Conservation (phyloP, 2,113 vertebrate species). For the Semicossyphus pulcher region DNA sequence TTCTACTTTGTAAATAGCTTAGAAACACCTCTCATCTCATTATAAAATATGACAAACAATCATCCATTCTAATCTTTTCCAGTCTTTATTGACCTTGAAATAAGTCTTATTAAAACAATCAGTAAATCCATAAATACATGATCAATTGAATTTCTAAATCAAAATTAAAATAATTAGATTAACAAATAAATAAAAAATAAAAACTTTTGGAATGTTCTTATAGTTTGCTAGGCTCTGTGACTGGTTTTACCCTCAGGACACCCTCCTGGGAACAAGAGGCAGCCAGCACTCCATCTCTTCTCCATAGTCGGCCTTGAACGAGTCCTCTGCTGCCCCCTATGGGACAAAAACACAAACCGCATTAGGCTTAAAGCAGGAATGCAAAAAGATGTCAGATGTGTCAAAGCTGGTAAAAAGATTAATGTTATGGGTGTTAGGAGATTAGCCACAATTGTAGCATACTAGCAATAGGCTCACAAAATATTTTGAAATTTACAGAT, state of each 20-base stretch:
- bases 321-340: conserved; percentile 90
- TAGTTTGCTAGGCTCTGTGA: conserved; percentile 83
- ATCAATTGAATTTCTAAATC: not conserved
- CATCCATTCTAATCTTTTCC: not conserved
- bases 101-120: not conserved
- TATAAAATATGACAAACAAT: not conserved
- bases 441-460: no score
- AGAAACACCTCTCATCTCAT: no score
- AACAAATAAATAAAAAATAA: not conserved
- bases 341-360: conserved; percentile 11
- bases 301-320: conserved; percentile 93
- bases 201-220: conserved; percentile 68
- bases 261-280: conserved; percentile 93
- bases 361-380: not conserved
- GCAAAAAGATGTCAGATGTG: not conserved
- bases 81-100: not conserved
- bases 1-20: no score
- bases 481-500: no score
- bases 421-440: no score
- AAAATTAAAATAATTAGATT: not conserved
- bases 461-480: no score
- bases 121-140: not conserved
- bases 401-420: no score
- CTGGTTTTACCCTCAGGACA: conserved; percentile 84
- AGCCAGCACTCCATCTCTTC: conserved; percentile 91